phyloP scores from a whole-genome alignment of 1,140 invertebrate genomes.

The Musca vetustissima region DNA sequence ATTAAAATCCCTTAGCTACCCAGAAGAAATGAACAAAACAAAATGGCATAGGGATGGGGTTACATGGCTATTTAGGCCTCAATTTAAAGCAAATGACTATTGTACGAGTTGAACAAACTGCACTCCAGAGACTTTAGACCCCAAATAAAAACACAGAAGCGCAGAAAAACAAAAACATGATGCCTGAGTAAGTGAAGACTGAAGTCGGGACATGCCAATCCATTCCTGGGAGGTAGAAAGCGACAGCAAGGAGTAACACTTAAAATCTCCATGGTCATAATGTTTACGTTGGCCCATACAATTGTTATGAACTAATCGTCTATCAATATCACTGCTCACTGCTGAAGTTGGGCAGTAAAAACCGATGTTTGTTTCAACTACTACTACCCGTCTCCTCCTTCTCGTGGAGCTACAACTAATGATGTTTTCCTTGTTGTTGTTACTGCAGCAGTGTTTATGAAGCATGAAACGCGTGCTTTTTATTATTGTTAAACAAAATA shows the following conservation, averaged over 20 bases:
- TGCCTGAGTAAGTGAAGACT: neutral
- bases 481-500: conserved; percentile 22
- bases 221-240: neutral
- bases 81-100: conserved; percentile 20
- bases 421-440: neutral
- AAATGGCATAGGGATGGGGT: conserved; percentile 4
- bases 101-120: conserved; percentile 7
- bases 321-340: conserved; percentile 21
- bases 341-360: no score
- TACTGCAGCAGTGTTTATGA: neutral
- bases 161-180: conserved; percentile 2
- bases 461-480: conserved; percentile 22
- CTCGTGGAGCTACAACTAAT: no score
- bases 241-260: conserved; percentile 1
- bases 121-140: conserved; percentile 4
- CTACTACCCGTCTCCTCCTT: neutral
- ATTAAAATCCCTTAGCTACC: no score
- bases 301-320: conserved; percentile 22
- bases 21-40: no score
- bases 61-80: conserved; percentile 10
- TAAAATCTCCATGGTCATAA: no score
- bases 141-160: no score
- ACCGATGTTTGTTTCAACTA: neutral
- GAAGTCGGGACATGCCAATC: neutral
- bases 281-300: neutral